phyloP scores from a whole-genome alignment of 2,888 invertebrate species.

The Eupithecia tripunctaria region DNA sequence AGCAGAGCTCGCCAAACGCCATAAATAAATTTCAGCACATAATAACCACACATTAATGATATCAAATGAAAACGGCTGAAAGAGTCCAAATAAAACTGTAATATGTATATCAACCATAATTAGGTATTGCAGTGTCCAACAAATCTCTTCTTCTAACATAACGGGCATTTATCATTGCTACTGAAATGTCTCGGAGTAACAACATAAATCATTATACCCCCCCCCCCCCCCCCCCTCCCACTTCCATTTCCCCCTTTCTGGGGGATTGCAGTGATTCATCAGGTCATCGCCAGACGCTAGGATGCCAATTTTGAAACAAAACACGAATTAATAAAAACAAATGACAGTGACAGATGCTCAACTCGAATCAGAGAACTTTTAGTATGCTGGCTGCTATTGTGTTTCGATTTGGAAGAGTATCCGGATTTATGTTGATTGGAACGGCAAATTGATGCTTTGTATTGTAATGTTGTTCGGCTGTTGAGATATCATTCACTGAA shows the following conservation, averaged over 20 bases:
- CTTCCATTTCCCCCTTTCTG: slow-evolving; percentile 44
- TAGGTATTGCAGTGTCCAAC: slow-evolving; percentile 39
- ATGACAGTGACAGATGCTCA: slow-evolving; percentile 44
- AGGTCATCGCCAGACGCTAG: slow-evolving; percentile 55
- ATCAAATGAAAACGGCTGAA: not conserved
- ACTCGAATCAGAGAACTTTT: slow-evolving; percentile 38
- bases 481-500: slow-evolving; percentile 5
- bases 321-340: slow-evolving; percentile 49
- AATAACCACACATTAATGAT: not conserved
- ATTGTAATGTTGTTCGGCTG: slow-evolving; percentile 12
- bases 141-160: slow-evolving; percentile 54
- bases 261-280: slow-evolving; percentile 56
- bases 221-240: slow-evolving; percentile 41
- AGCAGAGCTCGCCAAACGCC: slow-evolving; percentile 1
- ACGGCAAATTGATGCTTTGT: slow-evolving; percentile 21
- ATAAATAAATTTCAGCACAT: not conserved
- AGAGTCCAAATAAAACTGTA: slow-evolving; percentile 19
- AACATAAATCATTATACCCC: slow-evolving; percentile 73
- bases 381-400: slow-evolving; percentile 37
- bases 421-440: slow-evolving; percentile 30
- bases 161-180: slow-evolving; percentile 69
- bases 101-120: slow-evolving; percentile 41
- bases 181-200: slow-evolving; percentile 64
- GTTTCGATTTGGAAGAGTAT: slow-evolving; percentile 40
- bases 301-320: slow-evolving; percentile 48